Conservation (phyloP, 2,797 vertebrate species). For the Notolabrus celidotus region DNA sequence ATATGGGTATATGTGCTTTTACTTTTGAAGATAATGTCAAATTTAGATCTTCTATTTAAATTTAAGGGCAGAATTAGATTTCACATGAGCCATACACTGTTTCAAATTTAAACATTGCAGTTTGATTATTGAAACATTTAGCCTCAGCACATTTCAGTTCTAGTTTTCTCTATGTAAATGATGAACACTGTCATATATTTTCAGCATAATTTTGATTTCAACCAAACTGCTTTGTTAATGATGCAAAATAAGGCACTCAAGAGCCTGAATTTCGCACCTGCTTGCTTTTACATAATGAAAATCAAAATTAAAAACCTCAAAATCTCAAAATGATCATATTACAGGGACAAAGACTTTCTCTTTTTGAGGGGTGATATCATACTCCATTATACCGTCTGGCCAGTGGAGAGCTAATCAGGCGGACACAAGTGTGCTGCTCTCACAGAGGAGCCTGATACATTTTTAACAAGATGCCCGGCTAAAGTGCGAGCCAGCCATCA, state of each 20-base stretch:
- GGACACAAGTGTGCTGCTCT: slow-evolving; percentile 68
- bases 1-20: too few species aligned
- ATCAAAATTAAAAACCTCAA: background rate
- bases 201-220: too few species aligned
- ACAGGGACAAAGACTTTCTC: slow-evolving; percentile 25
- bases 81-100: too few species aligned
- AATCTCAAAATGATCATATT: slow-evolving; percentile 6
- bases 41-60: too few species aligned
- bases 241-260: background rate
- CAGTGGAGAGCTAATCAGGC: slow-evolving; percentile 73
- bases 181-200: too few species aligned
- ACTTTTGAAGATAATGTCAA: too few species aligned
- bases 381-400: slow-evolving; percentile 63
- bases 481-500: slow-evolving; percentile 55
- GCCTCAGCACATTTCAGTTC: too few species aligned
- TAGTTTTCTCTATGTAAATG: too few species aligned
- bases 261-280: background rate
- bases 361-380: slow-evolving; percentile 54
- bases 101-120: too few species aligned
- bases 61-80: too few species aligned
- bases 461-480: slow-evolving; percentile 75
- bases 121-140: too few species aligned
- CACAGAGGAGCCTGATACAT: slow-evolving; percentile 70
- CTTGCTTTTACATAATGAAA: background rate
- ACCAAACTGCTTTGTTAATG: background rate